Base-by-base conservation (phyloP, 2,888 invertebrate genomes). In the Smittia sp. region DNA sequence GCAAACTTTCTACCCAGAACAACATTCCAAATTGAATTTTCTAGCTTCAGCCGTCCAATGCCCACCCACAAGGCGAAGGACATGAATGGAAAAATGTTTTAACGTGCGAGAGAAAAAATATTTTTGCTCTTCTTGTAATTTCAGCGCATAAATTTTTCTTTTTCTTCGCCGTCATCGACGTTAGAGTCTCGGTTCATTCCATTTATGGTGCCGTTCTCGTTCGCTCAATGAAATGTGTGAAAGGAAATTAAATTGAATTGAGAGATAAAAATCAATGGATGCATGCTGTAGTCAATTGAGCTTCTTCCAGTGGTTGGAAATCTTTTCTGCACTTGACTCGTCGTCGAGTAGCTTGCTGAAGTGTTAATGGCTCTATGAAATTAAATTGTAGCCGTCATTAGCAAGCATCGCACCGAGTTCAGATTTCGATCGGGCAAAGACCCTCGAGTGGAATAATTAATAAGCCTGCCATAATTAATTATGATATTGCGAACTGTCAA, bases 351-450 rank as follows among this genome's bases (percentile, higher is more conserved):
- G n/a, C 13, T 52, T 52, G 52, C 11, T 65, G 25, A 70, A 54
- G 69, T 70, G 69, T 24, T 70, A 54, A 70, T 70, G 54, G 54
- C n/a, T 70, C 25, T 70, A n/a, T 27, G 9, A 22, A 63, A 38
- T 39, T 66, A 38, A 66, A 66, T 66, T 65, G 46, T 46, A n/a
- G n/a, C 15, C 46, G 46, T 46, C 46, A 46, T 46, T 46, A 46
- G n/a, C 46, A 46, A 46, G 11, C 46, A 6, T 46, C 46, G 15
- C 46, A 46, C 3, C 15, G n/a, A 46, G 6, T 46, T 11, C 32
- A 9, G 46, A 3, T 13, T 46, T 46, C n/a, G n/a, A 6, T 7
- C 22, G 58, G 18, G 22, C 58, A 58, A 58, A 58, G 22, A 58
- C 27, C 13, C 18, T 39, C 39, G 66, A 11, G 68, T 24, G 68